phyloP scores from a whole-genome alignment of 1,140 invertebrate species.

The Eupeodes corollae region DNA sequence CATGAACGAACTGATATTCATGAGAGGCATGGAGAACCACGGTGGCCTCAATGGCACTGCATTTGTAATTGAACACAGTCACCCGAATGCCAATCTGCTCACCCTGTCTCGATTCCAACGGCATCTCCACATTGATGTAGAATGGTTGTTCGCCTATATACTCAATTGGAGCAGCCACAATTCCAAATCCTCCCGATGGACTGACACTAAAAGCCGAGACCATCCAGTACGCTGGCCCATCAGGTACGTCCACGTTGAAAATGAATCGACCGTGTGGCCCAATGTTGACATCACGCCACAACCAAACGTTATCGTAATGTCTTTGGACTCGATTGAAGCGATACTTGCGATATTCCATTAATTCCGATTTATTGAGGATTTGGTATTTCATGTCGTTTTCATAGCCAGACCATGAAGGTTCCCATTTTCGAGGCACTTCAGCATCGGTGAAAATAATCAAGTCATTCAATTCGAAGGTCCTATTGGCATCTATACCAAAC shows the following conservation, averaged over 20 bases:
- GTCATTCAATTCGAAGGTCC: conserved; percentile 78
- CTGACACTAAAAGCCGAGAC: conserved; percentile 86
- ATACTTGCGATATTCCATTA: conserved; percentile 64
- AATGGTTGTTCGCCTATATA: conserved; percentile 81
- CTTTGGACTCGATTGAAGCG: conserved; percentile 75
- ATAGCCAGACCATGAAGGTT: conserved; percentile 61
- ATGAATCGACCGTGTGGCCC: conserved; percentile 79
- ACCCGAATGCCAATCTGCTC: conserved; percentile 89
- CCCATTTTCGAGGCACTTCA: conserved; percentile 52
- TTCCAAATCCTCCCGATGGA: conserved; percentile 70
- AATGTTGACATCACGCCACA: conserved; percentile 89
- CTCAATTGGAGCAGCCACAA: conserved; percentile 66
- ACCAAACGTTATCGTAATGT: conserved; percentile 88
- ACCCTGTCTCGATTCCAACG: conserved; percentile 66
- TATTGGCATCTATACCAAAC: conserved; percentile 84
- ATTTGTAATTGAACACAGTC: conserved; percentile 89
- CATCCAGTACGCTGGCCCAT: conserved; percentile 80
- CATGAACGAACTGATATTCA: conserved; percentile 89
- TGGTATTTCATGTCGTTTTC: conserved; percentile 73
- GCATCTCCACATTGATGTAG: conserved; percentile 92
- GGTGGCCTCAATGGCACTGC: conserved; percentile 67
- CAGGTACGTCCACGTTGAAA: conserved; percentile 78
- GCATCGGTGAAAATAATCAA: conserved; percentile 79
- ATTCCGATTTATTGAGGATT: conserved; percentile 49
- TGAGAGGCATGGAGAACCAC: conserved; percentile 73